These are phyloP conservation scores for Leptopilina syphax DNA, from an alignment of 2,888 invertebrate species.

Conservation along the genomic window DNA sequence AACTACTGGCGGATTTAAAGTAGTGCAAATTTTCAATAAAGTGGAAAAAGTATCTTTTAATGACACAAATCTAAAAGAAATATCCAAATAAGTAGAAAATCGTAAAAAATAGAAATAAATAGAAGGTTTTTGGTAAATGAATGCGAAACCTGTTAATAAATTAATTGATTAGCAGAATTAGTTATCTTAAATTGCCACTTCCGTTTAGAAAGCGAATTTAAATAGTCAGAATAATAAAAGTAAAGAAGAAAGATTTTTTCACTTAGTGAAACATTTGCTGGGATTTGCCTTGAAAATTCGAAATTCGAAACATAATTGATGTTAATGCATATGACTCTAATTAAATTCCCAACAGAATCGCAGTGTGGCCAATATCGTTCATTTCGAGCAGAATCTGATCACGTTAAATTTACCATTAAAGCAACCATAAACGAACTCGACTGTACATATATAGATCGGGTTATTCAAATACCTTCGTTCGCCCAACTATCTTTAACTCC, in stretches of 20 bases:
- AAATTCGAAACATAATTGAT: constrained; percentile 48
- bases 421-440: constrained; percentile 7
- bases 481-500: background rate
- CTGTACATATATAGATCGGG: background rate
- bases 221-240: too few species aligned
- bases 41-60: too few species aligned
- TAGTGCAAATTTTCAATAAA: too few species aligned
- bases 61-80: too few species aligned
- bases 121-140: too few species aligned
- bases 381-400: constrained; percentile 30
- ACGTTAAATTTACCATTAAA: constrained; percentile 16
- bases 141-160: too few species aligned
- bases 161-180: too few species aligned
- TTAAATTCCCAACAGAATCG: constrained; percentile 49
- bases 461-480: constrained; percentile 17
- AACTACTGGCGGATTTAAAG: too few species aligned
- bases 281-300: background rate
- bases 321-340: constrained; percentile 54
- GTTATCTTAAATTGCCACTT: too few species aligned
- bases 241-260: background rate
- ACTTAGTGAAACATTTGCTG: background rate
- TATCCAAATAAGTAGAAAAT: too few species aligned
- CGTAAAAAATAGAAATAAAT: too few species aligned
- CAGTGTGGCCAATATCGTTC: constrained; percentile 5
- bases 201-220: too few species aligned